A percentile compares a stretch with the other conserved stretches of the same genome.
phyloP scores from a whole-genome alignment of 2,113 vertebrate genomes.

The Malurus elegans region DNA sequence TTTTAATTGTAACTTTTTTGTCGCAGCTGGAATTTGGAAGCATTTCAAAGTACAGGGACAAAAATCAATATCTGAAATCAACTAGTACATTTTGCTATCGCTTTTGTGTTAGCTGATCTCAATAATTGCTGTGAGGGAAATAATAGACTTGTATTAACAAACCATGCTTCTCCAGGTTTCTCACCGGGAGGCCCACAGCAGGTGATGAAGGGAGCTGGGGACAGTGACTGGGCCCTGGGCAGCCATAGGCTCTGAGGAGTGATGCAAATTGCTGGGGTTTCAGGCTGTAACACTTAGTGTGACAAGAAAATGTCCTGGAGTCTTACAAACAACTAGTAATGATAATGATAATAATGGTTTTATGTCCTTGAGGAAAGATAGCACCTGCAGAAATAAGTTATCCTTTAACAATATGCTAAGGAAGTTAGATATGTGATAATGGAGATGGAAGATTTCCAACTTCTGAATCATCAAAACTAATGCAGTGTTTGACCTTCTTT shows the following conservation, averaged over 20 bases:
- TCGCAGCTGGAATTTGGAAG: background rate
- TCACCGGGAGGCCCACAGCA: background rate
- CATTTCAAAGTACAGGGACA: background rate
- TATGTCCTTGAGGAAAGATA: background rate
- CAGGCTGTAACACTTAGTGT: background rate
- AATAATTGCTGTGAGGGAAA: background rate
- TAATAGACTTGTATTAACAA: background rate
- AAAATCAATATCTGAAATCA: slow-evolving; percentile 32
- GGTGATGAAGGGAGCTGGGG: background rate
- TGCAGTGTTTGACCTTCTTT: background rate
- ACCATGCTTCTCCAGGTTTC: background rate
- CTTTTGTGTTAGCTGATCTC: background rate
- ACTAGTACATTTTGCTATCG: background rate
- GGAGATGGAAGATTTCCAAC: background rate
- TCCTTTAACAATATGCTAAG: background rate
- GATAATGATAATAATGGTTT: background rate
- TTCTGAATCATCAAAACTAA: background rate
- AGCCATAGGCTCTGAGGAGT: background rate
- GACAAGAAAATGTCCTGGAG: background rate
- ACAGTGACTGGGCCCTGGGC: background rate
- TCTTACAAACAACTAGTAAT: background rate
- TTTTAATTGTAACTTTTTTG: background rate
- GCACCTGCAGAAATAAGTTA: background rate
- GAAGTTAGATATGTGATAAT: background rate
- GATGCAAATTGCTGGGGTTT: background rate